A percentile compares a stretch with the other conserved stretches of the same genome.
These are phyloP conservation scores for Epiperipatus broadwayi DNA, from an alignment of 2,888 invertebrate species.

Conservation along the genomic window DNA sequence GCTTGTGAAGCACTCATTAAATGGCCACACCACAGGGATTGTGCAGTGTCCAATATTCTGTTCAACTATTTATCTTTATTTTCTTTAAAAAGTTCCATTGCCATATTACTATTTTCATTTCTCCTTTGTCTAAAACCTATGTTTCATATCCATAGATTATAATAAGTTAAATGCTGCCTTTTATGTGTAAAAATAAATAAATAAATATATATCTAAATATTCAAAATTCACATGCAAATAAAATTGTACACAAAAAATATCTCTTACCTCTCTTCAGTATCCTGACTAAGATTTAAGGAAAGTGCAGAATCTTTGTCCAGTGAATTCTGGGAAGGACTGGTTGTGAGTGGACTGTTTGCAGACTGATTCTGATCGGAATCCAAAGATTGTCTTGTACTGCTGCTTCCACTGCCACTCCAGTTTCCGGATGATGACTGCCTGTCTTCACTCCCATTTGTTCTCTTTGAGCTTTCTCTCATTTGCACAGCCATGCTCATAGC, in stretches of 20 bases:
- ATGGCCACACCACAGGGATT: no score
- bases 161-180: no score
- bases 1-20: no score
- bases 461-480: conserved; percentile 38
- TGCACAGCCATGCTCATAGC: conserved; percentile 46
- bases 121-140: no score
- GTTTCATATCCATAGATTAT: no score
- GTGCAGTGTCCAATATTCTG: no score
- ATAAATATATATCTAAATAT: no score
- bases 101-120: no score
- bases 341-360: conserved; percentile 19
- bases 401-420: conserved; percentile 84
- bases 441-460: conserved; percentile 18
- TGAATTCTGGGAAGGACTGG: conserved; percentile 26
- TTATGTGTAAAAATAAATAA: no score
- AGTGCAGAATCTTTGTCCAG: conserved; percentile 28
- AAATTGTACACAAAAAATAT: neutral
- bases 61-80: no score
- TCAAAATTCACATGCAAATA: no score
- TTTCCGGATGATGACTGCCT: conserved; percentile 71
- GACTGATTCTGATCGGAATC: conserved; percentile 35
- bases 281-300: conserved; percentile 13
- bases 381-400: conserved; percentile 38
- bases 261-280: conserved; percentile 15
- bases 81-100: no score